Base-by-base conservation (phyloP, 2,797 vertebrate genomes). In the Selene dorsalis region DNA sequence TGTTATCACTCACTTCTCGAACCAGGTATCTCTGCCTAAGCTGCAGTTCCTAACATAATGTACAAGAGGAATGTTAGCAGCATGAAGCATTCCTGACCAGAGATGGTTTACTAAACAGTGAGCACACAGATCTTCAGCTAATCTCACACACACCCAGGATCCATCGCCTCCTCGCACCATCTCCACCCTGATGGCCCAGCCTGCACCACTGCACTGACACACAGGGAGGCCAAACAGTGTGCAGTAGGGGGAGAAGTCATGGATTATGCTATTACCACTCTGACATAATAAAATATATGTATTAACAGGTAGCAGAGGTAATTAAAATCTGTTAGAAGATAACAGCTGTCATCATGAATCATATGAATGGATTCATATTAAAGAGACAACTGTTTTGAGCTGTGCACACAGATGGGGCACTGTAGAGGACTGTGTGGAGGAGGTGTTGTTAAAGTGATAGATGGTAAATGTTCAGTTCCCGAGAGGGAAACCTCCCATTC, bases 101-200 rank as follows among this genome's bases (percentile, higher is more conserved):
- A 74, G 64, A 35, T 26, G 20, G 39, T 83, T 73, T 60, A 80
- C 58, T 17, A 57, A 72, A 71, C 75, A 65, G 62, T 69, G 53
- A 75, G 48, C 0, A 1, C 16, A 12, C 39, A 38, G 53, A 24
- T n/a, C 69, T 84, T 41, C 47, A 81, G 78, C 84, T 76, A 75
- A 79, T 61, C 66, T 69, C 50, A 53, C 52, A 63, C 61, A 63
- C 48, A 48, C 32, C 32, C 73, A 62, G 45, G 79, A 62, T 77
- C 90, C 82, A 83, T 90, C 88, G 11, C 82, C 76, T 86, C 86
- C 84, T 75, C 16, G 83, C 79, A 92, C 90, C 65, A 55, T 61
- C 76, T 58, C 58, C 60, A 30, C 65, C 63, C 70, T 66, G 55
- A 60, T 83, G n/a, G 82, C 80, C 62, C 75, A 71, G 11, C 13